A percentile compares a stretch with the other conserved stretches of the same genome.
These are phyloP conservation scores for Apoderus coryli DNA, from an alignment of 2,888 invertebrate genomes.

Conservation along the genomic window DNA sequence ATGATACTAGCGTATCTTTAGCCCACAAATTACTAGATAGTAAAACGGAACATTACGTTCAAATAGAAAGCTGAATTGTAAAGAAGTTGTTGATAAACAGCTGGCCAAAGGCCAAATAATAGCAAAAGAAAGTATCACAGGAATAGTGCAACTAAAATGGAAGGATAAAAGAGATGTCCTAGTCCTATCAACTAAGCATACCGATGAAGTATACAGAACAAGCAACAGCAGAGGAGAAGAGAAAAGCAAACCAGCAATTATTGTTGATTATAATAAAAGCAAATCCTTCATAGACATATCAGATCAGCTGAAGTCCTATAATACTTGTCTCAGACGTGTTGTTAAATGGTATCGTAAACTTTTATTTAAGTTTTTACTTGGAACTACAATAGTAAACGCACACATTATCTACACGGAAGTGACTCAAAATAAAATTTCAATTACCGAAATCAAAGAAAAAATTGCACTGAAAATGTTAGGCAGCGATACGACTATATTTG, in stretches of 20 bases:
- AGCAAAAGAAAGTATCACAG: slow-evolving; percentile 9
- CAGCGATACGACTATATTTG: no score
- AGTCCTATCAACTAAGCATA: slow-evolving; percentile 7
- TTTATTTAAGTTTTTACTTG: slow-evolving; percentile 19
- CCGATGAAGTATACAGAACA: not conserved
- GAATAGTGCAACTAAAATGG: slow-evolving; percentile 9
- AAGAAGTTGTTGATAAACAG: slow-evolving; percentile 15
- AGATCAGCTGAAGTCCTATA: slow-evolving; percentile 21
- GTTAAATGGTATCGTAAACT: slow-evolving; percentile 22
- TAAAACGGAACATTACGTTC: slow-evolving; percentile 21
- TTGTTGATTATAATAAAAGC: no score
- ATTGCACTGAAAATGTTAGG: no score
- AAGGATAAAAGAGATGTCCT: slow-evolving; percentile 8
- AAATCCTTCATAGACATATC: slow-evolving; percentile 22
- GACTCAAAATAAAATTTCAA: no score
- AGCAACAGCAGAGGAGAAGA: not conserved
- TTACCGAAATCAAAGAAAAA: no score
- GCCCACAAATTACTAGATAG: slow-evolving; percentile 15
- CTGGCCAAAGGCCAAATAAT: slow-evolving; percentile 13
- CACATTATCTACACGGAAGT: slow-evolving; percentile 10
- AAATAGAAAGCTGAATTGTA: slow-evolving; percentile 21
- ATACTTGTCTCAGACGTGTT: slow-evolving; percentile 18
- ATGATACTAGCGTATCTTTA: slow-evolving; percentile 15
- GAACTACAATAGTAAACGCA: slow-evolving; percentile 18
- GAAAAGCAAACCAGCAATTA: not conserved